Evolutionary conservation across 2,797 vertebrate genomes (phyloP).

Genomic region (Chrysocyon brachyurus): DNA sequence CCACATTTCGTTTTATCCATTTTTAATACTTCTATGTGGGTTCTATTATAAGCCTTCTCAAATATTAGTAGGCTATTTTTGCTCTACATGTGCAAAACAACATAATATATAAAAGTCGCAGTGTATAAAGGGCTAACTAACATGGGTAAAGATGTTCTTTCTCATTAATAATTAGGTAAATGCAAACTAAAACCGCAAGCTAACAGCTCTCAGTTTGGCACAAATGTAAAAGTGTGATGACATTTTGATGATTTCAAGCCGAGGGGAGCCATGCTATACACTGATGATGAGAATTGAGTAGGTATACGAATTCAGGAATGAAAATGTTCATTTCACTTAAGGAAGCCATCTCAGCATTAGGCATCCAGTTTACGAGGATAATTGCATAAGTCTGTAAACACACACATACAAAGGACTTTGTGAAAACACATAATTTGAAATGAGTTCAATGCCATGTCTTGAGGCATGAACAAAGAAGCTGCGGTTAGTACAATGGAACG

Average conservation of each 20-base stretch:
- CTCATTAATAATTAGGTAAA: slow-evolving; percentile 41
- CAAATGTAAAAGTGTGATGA: background rate
- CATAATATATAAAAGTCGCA: slow-evolving; percentile 35
- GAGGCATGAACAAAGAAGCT: slow-evolving; percentile 22
- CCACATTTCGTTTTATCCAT: background rate
- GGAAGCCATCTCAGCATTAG: background rate
- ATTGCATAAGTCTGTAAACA: background rate
- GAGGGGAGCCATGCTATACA: background rate
- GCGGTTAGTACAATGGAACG: background rate
- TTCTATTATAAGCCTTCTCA: slow-evolving; percentile 18
- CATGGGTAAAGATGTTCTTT: slow-evolving; percentile 19
- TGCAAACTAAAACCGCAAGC: slow-evolving; percentile 55
- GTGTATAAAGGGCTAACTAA: background rate
- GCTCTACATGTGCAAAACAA: background rate
- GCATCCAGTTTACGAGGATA: slow-evolving; percentile 3
- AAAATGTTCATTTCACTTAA: background rate
- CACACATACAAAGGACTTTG: background rate
- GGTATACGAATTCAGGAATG: slow-evolving; percentile 5
- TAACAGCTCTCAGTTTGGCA: background rate
- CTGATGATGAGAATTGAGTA: background rate
- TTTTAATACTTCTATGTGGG: slow-evolving; percentile 3
- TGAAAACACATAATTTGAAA: slow-evolving; percentile 26
- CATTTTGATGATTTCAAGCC: slow-evolving; percentile 4
- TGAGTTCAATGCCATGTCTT: background rate
- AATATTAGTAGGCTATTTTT: slow-evolving; percentile 26